Percentiles rank a stretch among this genome's conserved stretches.
These are phyloP conservation scores for Eurois occulta DNA, from an alignment of 2,888 invertebrate genomes.

Conservation along the genomic window DNA sequence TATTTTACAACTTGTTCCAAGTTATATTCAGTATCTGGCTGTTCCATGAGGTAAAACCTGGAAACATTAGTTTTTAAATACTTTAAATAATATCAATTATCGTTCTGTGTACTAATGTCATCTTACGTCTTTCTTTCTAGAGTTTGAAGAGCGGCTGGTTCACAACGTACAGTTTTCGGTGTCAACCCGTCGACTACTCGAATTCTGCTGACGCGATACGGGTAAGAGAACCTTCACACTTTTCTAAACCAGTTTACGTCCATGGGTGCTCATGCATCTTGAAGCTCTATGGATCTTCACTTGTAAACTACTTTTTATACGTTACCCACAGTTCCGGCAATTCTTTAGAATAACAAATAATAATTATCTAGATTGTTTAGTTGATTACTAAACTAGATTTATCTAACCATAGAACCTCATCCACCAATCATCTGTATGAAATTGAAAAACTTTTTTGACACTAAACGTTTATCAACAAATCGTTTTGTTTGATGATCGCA, in stretches of 20 bases:
- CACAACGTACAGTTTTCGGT: conserved; percentile 94
- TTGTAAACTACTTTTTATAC: conserved; percentile 4
- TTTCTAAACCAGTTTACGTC: conserved; percentile 42
- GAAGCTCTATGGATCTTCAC: conserved; percentile 15
- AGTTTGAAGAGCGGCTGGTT: conserved; percentile 94
- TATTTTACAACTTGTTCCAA: conserved; percentile 96
- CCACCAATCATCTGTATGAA: neutral
- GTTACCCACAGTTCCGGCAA: neutral
- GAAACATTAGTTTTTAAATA: neutral
- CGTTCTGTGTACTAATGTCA: conserved; percentile 5
- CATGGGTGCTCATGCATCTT: neutral
- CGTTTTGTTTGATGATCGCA: neutral
- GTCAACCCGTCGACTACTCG: conserved; percentile 97
- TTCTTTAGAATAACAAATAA: neutral
- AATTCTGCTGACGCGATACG: conserved; percentile 93
- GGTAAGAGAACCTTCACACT: conserved; percentile 76
- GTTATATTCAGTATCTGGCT: conserved; percentile 94
- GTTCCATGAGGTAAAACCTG: conserved; percentile 92
- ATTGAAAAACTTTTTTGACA: neutral
- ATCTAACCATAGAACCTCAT: neutral
- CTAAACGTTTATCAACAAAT: neutral
- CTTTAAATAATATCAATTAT: neutral
- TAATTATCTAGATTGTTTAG: neutral
- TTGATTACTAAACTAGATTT: conserved; percentile 17
- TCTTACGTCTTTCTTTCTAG: conserved; percentile 80